Conservation (phyloP, 2,113 vertebrate species). For the Nothobranchius furzeri region DNA sequence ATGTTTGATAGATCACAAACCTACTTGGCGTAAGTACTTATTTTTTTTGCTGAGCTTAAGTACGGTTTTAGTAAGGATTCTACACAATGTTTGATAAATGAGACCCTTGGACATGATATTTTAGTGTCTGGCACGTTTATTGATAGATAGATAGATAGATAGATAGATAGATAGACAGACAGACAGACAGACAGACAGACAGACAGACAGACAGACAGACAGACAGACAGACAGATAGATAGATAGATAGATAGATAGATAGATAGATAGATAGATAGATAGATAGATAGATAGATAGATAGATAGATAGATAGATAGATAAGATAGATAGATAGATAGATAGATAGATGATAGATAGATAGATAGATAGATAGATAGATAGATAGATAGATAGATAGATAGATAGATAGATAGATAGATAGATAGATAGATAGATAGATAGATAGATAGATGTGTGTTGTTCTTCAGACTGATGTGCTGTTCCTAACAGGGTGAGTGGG, state of each 20-base stretch:
- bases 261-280: slow-evolving; percentile 5
- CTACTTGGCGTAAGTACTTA: no score
- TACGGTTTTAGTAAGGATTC: no score
- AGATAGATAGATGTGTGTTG: not conserved
- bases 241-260: not conserved
- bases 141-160: slow-evolving; percentile 2
- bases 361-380: not conserved
- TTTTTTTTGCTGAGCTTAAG: no score
- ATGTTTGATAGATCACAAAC: no score
- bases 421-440: slow-evolving; percentile 3
- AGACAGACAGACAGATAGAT: slow-evolving; percentile 2
- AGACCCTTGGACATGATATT: no score
- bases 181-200: not conserved
- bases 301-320: no score
- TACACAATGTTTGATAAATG: no score
- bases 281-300: not conserved
- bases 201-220: slow-evolving; percentile 4
- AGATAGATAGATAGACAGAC: not conserved
- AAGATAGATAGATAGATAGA: no score
- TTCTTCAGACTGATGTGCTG: not conserved
- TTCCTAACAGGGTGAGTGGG: not conserved
- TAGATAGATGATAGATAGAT: no score
- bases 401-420: slow-evolving; percentile 3
- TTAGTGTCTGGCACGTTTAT: not conserved
- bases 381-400: slow-evolving; percentile 3